Conservation (phyloP, 35 echinoderm and acorn worm genomes). For the Hemicentrotus pulcherrimus region DNA sequence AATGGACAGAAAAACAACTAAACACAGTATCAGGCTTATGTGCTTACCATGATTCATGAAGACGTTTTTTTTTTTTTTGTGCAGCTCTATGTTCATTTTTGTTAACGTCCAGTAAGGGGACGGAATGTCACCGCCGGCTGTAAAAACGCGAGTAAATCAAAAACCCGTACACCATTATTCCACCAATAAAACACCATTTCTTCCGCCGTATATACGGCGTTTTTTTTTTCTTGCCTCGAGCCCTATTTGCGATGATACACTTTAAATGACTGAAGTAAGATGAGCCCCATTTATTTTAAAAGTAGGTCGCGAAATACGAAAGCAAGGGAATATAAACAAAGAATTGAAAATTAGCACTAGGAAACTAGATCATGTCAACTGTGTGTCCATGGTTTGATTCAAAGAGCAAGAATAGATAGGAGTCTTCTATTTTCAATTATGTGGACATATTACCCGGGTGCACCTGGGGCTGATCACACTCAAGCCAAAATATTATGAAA, state of each 20-base stretch:
- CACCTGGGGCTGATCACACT: too few species aligned
- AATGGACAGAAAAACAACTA: background rate
- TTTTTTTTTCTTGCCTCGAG: background rate
- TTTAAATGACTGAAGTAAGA: background rate
- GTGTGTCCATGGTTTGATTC: background rate
- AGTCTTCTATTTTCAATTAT: background rate
- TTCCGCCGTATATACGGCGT: background rate
- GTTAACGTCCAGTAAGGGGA: background rate
- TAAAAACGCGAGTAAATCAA: background rate
- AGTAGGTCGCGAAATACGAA: conserved; percentile 10
- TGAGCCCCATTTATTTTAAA: background rate
- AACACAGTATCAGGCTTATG: background rate
- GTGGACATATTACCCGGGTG: background rate
- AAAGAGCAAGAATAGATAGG: background rate
- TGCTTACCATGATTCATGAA: background rate
- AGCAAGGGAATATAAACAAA: background rate
- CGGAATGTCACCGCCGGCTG: background rate
- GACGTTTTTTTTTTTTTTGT: background rate
- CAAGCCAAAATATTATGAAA: background rate
- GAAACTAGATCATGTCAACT: background rate
- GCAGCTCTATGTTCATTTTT: background rate
- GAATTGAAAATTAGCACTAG: background rate
- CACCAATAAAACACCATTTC: background rate
- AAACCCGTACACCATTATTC: background rate
- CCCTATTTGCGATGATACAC: background rate